Percentiles rank a stretch among this genome's conserved stretches.
These are phyloP conservation scores for Oophaga pumilio DNA, from an alignment of 2,113 vertebrate species.

Conservation along the genomic window DNA sequence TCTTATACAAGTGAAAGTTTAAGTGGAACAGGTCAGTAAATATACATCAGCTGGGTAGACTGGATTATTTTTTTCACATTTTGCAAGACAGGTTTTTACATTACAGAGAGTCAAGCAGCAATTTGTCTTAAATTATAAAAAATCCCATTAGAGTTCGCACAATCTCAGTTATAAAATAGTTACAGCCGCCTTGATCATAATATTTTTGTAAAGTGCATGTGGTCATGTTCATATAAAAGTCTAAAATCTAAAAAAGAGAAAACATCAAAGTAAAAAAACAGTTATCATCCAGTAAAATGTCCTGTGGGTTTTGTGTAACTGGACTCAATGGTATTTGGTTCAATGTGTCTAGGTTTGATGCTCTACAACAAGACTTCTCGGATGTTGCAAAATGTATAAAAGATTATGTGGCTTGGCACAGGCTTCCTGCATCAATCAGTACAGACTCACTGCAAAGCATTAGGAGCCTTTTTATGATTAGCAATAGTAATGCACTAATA, in stretches of 20 bases:
- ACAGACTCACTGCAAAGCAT: slow-evolving; percentile 46
- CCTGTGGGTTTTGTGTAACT: slow-evolving; percentile 45
- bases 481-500: slow-evolving; percentile 44
- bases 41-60: not conserved
- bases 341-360: slow-evolving; percentile 50
- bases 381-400: slow-evolving; percentile 49
- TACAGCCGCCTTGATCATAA: slow-evolving; percentile 15
- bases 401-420: slow-evolving; percentile 54
- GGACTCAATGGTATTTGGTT: slow-evolving; percentile 44
- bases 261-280: slow-evolving; percentile 17
- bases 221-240: slow-evolving; percentile 2
- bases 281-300: slow-evolving; percentile 42
- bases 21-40: not conserved
- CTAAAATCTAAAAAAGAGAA: not conserved
- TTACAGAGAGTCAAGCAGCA: not conserved
- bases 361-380: slow-evolving; percentile 48
- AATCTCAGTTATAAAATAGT: not conserved
- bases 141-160: not conserved
- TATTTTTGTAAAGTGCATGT: slow-evolving; percentile 23
- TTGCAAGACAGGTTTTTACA: not conserved
- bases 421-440: slow-evolving; percentile 49
- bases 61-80: not conserved
- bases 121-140: slow-evolving; percentile 22
- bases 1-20: not conserved
- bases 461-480: slow-evolving; percentile 51